phyloP scores from a whole-genome alignment of 2,797 vertebrate genomes.

The Pipistrellus pipistrellus region DNA sequence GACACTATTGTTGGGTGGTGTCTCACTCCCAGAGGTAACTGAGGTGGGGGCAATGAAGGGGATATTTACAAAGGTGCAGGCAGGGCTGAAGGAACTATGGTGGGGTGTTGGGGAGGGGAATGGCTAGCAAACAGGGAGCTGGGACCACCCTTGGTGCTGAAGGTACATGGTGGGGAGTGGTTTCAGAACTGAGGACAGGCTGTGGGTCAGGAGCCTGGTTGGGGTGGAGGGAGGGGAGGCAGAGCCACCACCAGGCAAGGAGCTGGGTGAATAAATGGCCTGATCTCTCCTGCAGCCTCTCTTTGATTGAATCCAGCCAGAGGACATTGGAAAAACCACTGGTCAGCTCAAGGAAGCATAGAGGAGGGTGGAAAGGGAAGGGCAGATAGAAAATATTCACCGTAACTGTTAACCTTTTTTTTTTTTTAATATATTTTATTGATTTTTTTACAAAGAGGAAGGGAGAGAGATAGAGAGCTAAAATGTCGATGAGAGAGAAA shows the following conservation, averaged over 20 bases:
- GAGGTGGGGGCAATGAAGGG: background rate
- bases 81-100: background rate
- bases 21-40: background rate
- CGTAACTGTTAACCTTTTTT: rapidly evolving
- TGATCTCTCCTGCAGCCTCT: background rate
- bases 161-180: rapidly evolving
- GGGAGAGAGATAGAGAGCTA: too few species aligned
- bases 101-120: rapidly evolving
- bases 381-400: too few species aligned
- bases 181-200: background rate
- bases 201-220: background rate
- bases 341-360: background rate
- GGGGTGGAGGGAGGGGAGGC: too few species aligned
- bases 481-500: too few species aligned
- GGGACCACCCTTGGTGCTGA: background rate
- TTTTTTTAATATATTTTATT: too few species aligned
- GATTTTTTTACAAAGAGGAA: too few species aligned
- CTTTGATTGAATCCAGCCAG: background rate
- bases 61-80: background rate
- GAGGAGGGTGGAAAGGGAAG: background rate
- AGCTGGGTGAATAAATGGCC: too few species aligned
- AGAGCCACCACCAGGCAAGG: background rate
- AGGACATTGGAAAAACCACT: background rate
- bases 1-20: background rate
- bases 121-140: background rate